These are phyloP conservation scores for Forbesichthys papilliferus DNA, from an alignment of 2,113 vertebrate genomes.

Conservation along the genomic window DNA sequence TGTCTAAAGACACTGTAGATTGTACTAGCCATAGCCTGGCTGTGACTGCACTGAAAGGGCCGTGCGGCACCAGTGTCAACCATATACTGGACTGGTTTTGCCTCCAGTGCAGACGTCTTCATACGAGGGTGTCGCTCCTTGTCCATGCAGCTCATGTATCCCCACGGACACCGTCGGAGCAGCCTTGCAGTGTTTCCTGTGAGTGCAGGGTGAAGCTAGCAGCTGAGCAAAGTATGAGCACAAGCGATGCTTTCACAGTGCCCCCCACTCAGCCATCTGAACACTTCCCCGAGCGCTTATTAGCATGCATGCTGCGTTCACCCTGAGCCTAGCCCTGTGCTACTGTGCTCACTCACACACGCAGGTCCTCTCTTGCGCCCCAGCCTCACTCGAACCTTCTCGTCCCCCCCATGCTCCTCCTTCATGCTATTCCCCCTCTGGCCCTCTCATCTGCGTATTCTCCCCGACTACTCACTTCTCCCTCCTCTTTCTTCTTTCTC, in stretches of 20 bases:
- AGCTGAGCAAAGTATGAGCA: slow-evolving; percentile 75
- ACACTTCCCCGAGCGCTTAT: slow-evolving; percentile 72
- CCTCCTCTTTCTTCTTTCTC: slow-evolving; percentile 19
- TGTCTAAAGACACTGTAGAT: too few species aligned
- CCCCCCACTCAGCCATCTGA: slow-evolving; percentile 65
- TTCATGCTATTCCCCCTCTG: slow-evolving; percentile 48
- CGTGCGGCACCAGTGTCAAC: neutral
- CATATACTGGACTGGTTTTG: slow-evolving; percentile 13
- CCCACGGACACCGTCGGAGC: slow-evolving; percentile 54
- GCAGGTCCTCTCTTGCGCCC: slow-evolving; percentile 21
- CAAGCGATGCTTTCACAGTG: slow-evolving; percentile 78
- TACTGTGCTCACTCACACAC: slow-evolving; percentile 34
- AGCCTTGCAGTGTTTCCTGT: slow-evolving; percentile 66
- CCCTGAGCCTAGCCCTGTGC: slow-evolving; percentile 63
- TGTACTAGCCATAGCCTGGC: too few species aligned
- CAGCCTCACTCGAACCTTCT: slow-evolving; percentile 47
- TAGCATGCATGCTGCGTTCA: slow-evolving; percentile 75
- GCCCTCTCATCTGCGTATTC: slow-evolving; percentile 48
- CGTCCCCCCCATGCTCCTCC: slow-evolving; percentile 32
- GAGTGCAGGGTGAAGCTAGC: slow-evolving; percentile 70
- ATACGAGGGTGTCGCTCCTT: slow-evolving; percentile 42
- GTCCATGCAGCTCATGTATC: slow-evolving; percentile 55
- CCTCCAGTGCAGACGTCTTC: slow-evolving; percentile 32
- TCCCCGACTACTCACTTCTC: slow-evolving; percentile 43
- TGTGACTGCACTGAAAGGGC: too few species aligned